Conservation (phyloP, 2,797 vertebrate genomes). For the Manis pentadactyla region DNA sequence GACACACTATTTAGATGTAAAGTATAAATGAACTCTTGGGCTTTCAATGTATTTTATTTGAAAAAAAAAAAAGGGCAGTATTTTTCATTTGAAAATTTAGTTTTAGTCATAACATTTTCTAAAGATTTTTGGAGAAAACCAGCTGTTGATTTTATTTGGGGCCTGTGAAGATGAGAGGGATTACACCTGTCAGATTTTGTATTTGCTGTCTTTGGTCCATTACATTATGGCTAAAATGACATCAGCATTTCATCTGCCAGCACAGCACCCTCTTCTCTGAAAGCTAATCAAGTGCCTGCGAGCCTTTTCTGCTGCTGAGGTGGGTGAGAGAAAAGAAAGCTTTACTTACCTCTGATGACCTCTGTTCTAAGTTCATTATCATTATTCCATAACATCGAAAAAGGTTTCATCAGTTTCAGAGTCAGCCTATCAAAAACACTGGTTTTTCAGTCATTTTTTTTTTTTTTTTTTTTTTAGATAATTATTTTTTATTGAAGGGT, state of each 20-base stretch:
- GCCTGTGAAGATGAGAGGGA: not conserved
- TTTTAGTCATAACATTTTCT: conserved; percentile 48
- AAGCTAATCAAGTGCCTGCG: not conserved
- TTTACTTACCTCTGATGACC: not conserved
- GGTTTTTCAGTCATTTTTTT: not conserved
- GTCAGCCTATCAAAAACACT: not conserved
- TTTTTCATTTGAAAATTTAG: conserved; percentile 49
- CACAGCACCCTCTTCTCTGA: not conserved
- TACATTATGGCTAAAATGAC: not conserved
- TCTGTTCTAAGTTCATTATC: not conserved
- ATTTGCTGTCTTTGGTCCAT: not conserved
- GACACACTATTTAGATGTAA: conserved; percentile 1
- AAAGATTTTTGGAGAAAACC: not conserved
- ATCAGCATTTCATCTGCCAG: not conserved
- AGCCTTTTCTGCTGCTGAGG: not conserved
- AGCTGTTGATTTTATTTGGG: not conserved
- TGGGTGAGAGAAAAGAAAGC: not conserved
- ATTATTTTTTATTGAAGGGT: too few species aligned
- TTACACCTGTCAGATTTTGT: not conserved
- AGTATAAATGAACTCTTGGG: not conserved
- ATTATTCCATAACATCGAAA: not conserved
- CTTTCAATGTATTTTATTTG: not conserved
- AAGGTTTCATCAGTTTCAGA: not conserved
- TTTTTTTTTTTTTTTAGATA: too few species aligned
- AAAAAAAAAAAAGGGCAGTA: not conserved